These are phyloP conservation scores for Halcyon chelicuti DNA, from an alignment of 2,797 vertebrate genomes.

Conservation along the genomic window DNA sequence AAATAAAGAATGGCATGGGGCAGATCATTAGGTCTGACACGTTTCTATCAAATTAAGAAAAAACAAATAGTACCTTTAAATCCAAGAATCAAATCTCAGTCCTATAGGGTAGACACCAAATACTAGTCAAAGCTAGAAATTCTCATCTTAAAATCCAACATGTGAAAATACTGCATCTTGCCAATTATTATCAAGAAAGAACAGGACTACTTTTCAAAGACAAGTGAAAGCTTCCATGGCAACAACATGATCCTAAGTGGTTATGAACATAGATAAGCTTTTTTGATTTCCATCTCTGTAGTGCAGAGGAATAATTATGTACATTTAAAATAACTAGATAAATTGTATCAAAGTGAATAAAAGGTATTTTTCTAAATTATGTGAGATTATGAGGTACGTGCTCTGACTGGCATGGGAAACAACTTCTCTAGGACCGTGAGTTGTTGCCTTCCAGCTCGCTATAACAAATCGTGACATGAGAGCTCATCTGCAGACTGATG, in stretches of 20 bases:
- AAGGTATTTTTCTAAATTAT: background rate
- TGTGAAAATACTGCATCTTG: background rate
- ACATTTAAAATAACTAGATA: background rate
- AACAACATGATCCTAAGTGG: background rate
- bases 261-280: background rate
- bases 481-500: background rate
- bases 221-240: constrained; percentile 40
- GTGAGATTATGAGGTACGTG: background rate
- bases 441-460: background rate
- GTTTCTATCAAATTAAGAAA: background rate
- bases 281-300: background rate
- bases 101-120: background rate
- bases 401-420: background rate
- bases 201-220: background rate
- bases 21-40: background rate
- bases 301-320: background rate
- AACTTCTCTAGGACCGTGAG: background rate
- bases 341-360: constrained; percentile 3
- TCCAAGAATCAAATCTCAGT: background rate
- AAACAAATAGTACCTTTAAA: background rate
- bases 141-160: background rate
- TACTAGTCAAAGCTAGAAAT: background rate
- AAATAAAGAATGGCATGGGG: background rate
- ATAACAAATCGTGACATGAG: background rate
- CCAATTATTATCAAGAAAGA: background rate